Evolutionary conservation across 2,888 invertebrate genomes (phyloP).

Genomic region (Drosophila bunnanda): DNA sequence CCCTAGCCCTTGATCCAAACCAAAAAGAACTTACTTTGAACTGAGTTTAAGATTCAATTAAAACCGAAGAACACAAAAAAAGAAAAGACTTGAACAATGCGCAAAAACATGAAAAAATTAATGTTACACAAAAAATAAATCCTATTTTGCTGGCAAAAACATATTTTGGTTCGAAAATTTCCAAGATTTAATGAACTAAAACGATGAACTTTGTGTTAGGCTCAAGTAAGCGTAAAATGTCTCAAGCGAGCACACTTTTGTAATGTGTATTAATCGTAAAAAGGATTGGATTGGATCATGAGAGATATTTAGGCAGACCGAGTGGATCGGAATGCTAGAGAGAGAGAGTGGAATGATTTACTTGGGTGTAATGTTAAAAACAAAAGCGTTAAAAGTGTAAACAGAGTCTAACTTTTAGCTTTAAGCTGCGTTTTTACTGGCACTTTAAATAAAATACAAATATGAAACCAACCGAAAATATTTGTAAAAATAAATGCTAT

Average conservation of each 20-base stretch:
- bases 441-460: conserved; percentile 76
- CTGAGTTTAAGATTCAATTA: conserved; percentile 53
- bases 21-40: conserved; percentile 42
- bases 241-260: conserved; percentile 58
- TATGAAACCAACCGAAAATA: conserved; percentile 61
- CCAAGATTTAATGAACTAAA: conserved; percentile 19
- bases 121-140: conserved; percentile 36
- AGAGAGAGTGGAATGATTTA: conserved; percentile 55
- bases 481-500: conserved; percentile 59
- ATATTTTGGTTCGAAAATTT: conserved; percentile 31
- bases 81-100: conserved; percentile 47
- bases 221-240: conserved; percentile 56
- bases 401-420: conserved; percentile 80
- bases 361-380: conserved; percentile 72
- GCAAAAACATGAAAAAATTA: conserved; percentile 49
- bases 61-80: conserved; percentile 57
- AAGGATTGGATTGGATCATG: conserved; percentile 36
- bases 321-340: neutral
- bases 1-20: conserved; percentile 45
- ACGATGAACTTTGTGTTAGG: conserved; percentile 44
- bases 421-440: conserved; percentile 82
- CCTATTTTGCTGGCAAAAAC: conserved; percentile 62
- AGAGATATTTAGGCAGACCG: conserved; percentile 21
- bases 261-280: conserved; percentile 61
- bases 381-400: conserved; percentile 77